Conservation (phyloP, 2,888 invertebrate genomes). For the Drosophila putrida region DNA sequence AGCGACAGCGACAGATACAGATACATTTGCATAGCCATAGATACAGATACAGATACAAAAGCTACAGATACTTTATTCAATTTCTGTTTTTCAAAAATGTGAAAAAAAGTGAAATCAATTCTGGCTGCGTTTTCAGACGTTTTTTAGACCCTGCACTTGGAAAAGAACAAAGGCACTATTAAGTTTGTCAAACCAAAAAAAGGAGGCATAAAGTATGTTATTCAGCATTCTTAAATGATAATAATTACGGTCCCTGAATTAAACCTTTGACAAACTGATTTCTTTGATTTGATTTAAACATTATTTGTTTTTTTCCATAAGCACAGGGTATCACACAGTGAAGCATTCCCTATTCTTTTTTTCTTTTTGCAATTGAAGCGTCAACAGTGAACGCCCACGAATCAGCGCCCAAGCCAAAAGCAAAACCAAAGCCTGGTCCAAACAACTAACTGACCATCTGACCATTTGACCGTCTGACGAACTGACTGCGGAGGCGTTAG, state of each 20-base stretch:
- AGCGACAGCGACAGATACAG: slow-evolving; percentile 4
- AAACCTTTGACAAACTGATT: too few relatives aligned
- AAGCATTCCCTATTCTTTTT: background rate
- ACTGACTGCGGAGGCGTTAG: slow-evolving; percentile 13
- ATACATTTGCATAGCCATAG: background rate
- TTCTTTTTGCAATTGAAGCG: slow-evolving; percentile 68
- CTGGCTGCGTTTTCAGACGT: slow-evolving; percentile 58
- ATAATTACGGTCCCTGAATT: too few relatives aligned
- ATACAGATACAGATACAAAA: slow-evolving; percentile 9
- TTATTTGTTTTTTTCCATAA: background rate
- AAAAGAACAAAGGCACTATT: too few relatives aligned
- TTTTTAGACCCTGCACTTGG: background rate
- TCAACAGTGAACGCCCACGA: slow-evolving; percentile 53
- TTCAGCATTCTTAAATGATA: too few relatives aligned
- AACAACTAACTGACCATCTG: background rate
- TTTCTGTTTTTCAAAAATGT: slow-evolving; percentile 44
- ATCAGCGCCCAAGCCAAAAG: slow-evolving; percentile 27
- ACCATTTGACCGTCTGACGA: background rate
- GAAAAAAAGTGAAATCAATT: slow-evolving; percentile 76
- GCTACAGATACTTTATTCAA: slow-evolving; percentile 49
- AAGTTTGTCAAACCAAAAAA: too few relatives aligned
- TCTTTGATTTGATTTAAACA: too few relatives aligned
- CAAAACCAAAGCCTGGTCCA: slow-evolving; percentile 9
- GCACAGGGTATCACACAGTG: too few relatives aligned
- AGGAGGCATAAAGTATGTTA: too few relatives aligned